Evolutionary conservation across 2,113 vertebrate species (phyloP), one percentile per base, ranked within the genome.

Genomic region (Prietella phreatophila): DNA sequence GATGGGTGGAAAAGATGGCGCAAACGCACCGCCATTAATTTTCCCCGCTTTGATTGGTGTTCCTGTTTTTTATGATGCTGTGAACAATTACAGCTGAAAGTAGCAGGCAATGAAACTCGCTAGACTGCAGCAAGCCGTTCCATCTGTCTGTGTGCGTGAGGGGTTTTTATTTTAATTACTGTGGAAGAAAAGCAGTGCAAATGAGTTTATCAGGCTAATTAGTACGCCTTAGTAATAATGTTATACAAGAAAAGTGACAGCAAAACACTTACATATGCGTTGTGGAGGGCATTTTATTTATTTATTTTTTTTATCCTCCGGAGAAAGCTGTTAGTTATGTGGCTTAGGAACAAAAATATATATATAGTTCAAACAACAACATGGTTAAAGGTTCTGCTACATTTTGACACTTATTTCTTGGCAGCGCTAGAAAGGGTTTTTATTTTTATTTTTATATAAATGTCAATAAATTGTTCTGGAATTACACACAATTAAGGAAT

Each of bases 41-140:
- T 65, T 82, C 81, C 55, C 36, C 50, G 39, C 42, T 55, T 82
- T 91, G 89, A 88, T 75, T 87, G 39, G 76, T 82, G 85, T 83
- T 85, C 22, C 76, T 67, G 86, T 87, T 63, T 63, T 92, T 93
- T 91, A 91, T 90, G 79, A 91, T 78, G 84, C 86, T 75, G 69
- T 87, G 87, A 91, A 90, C 89, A 82, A 88, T 92, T 92, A 87
- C 81, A 87, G 90, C 88, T 90, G 63, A 86, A 90, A 89, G 90
- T 83, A 87, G 89, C 80, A 83, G 82, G 88, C 91, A 78, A 90
- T 90, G 90, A 90, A 91, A 88, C 76, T 27, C 5, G 56, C 55
- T 47, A 83, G 71, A 76, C 82, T 56, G 82, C 86, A 76, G 82
- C 47, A n/a, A 56, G 33, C 33, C 25, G 36, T 75, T 82, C 80